phyloP scores from a whole-genome alignment of 1,140 invertebrate species.

The Lamellibrachia luymesi region DNA sequence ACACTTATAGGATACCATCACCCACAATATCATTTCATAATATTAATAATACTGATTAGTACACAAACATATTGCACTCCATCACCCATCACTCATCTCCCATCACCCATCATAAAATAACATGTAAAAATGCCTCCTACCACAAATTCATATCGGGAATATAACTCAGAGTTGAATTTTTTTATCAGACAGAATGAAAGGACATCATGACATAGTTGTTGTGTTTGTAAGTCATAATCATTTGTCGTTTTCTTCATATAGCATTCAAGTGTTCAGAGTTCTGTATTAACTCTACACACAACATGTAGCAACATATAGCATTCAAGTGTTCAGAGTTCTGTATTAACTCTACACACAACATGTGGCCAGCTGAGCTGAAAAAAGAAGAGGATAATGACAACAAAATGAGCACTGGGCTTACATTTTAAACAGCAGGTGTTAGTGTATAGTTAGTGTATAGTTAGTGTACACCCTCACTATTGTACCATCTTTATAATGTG shows the following conservation, averaged over 20 bases:
- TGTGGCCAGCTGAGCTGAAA: too few relatives aligned
- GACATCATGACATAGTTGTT: neutral
- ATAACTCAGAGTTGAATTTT: neutral
- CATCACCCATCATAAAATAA: too few relatives aligned
- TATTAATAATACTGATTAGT: neutral
- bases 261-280: neutral
- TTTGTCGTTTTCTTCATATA: neutral
- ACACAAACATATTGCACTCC: neutral
- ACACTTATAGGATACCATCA: neutral
- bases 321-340: neutral
- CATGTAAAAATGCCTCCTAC: neutral
- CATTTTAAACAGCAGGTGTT: too few relatives aligned
- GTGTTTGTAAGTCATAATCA: neutral
- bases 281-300: too few relatives aligned
- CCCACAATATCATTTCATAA: neutral
- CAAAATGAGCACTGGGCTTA: too few relatives aligned
- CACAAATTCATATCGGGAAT: neutral
- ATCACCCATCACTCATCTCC: neutral
- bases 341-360: neutral
- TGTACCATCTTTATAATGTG: too few relatives aligned
- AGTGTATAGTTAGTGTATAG: too few relatives aligned
- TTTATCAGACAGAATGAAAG: neutral
- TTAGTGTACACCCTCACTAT: too few relatives aligned
- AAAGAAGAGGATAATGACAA: too few relatives aligned
- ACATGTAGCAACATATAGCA: too few relatives aligned